phyloP scores from a whole-genome alignment of 2,797 vertebrate genomes.

The Syngnathus acus region DNA sequence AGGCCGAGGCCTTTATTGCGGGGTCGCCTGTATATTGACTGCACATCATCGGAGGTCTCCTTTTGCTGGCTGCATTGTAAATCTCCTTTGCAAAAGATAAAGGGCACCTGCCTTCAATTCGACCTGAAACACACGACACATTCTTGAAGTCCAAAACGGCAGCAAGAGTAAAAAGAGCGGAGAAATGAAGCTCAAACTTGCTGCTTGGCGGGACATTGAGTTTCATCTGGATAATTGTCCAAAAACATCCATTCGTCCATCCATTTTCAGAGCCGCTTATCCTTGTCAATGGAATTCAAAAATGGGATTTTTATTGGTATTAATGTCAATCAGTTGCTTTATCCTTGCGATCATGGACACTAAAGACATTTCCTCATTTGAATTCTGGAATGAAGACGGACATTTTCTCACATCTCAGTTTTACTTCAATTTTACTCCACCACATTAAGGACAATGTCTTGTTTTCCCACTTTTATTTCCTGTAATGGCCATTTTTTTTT shows the following conservation, averaged over 20 bases:
- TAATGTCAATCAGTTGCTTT: not conserved
- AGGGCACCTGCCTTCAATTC: conserved; percentile 31
- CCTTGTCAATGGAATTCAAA: too few species aligned
- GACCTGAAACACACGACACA: not conserved
- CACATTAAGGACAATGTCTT: too few species aligned
- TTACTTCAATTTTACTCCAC: too few species aligned
- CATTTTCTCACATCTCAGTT: too few species aligned
- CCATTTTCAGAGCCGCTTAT: too few species aligned
- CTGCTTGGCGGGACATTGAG: too few species aligned
- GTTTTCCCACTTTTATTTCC: too few species aligned
- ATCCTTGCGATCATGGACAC: too few species aligned
- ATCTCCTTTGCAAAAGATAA: conserved; percentile 54
- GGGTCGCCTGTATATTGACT: conserved; percentile 74
- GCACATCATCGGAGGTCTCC: conserved; percentile 56
- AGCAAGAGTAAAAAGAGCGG: conserved; percentile 9
- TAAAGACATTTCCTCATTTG: too few species aligned
- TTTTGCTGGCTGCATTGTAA: conserved; percentile 52
- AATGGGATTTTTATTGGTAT: not conserved
- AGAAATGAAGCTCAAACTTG: conserved; percentile 27
- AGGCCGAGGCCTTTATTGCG: conserved; percentile 68
- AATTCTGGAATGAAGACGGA: too few species aligned
- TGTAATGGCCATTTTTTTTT: not conserved
- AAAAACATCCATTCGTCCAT: too few species aligned
- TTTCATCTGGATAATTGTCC: too few species aligned
- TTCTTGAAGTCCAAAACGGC: not conserved